These are phyloP conservation scores for Rhagologus leucostigma DNA, from an alignment of 2,113 vertebrate species.

Conservation along the genomic window DNA sequence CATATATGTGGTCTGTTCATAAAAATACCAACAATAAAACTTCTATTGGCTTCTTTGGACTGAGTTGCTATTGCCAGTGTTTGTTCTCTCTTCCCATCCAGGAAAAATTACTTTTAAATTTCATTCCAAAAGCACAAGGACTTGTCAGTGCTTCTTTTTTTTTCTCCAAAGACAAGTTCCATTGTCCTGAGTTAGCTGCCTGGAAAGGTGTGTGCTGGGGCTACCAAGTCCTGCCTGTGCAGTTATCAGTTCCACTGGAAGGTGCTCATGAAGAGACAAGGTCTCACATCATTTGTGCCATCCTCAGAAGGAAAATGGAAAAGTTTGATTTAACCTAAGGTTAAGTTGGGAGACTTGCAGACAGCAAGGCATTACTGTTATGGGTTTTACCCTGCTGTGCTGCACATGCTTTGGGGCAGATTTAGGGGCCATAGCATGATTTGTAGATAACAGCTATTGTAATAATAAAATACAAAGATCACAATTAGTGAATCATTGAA, in stretches of 20 bases:
- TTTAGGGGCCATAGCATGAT: neutral
- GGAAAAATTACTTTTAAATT: slow-evolving; percentile 3
- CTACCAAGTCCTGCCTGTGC: neutral
- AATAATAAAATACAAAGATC: neutral
- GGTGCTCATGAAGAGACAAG: neutral
- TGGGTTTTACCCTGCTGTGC: neutral
- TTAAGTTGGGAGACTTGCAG: neutral
- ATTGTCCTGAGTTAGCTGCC: neutral
- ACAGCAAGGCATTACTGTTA: neutral
- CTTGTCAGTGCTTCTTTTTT: neutral
- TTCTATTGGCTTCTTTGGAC: neutral
- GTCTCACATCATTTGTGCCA: neutral
- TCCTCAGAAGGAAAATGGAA: neutral
- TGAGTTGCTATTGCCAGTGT: neutral
- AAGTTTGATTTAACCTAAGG: neutral
- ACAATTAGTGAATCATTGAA: neutral
- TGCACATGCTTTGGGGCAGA: neutral
- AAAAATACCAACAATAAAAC: neutral
- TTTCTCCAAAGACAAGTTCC: neutral
- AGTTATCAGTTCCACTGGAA: neutral
- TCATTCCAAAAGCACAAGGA: neutral
- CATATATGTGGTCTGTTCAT: neutral
- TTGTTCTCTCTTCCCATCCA: neutral
- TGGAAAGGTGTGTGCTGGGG: neutral
- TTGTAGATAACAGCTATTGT: neutral